Base-by-base conservation (phyloP, 2,888 invertebrate species). In the Dicyrtoma fusca region DNA sequence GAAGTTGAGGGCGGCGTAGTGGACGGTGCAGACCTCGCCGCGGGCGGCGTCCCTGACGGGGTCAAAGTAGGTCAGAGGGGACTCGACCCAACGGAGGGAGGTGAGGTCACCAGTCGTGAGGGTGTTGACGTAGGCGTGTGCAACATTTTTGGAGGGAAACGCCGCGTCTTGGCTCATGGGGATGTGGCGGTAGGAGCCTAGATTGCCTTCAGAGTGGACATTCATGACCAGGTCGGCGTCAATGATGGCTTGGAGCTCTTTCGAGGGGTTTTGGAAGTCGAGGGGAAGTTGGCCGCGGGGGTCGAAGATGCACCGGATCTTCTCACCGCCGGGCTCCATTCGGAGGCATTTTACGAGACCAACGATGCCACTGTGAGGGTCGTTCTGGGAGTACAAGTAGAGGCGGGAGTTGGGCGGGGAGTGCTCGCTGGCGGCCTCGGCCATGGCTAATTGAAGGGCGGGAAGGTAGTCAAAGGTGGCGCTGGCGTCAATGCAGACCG, bases 311-410 rank as follows among this genome's bases (percentile, higher is more conserved):
- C 77, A 83, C 82, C 85, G 83, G 14, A 93, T 87, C 80, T 88
- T 89, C 71, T 86, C 85, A 17, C 95, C 95, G 75, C 94, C 94
- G 6, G 90, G 88, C 86, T 97, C 97, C 79, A 88, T 89, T 81
- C 91, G 90, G 78, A 97, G 86, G 84, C 98, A 98, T 82, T 94
- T 91, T 81, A 91, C 89, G 83, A 98, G 86, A 57, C 98, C 98
- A 71, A 96, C 86, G 76, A 93, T 87, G 13, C 97, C 97, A 83
- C 88, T 87, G 26, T 87, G 83, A 72, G 89, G 87, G 81, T 90
- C 88, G 57, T 90, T 89, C 81, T 89, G 87, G 13, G 71, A 71
- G 4, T 55, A 51, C 14, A 74, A 19, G n/a, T 66, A 68, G 25
- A 74, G 45, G 3, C 69, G 25, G 8, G 45, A 17, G 26, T 42